Conservation (phyloP, 1,140 invertebrate genomes). For the Sitobion miscanthi region DNA sequence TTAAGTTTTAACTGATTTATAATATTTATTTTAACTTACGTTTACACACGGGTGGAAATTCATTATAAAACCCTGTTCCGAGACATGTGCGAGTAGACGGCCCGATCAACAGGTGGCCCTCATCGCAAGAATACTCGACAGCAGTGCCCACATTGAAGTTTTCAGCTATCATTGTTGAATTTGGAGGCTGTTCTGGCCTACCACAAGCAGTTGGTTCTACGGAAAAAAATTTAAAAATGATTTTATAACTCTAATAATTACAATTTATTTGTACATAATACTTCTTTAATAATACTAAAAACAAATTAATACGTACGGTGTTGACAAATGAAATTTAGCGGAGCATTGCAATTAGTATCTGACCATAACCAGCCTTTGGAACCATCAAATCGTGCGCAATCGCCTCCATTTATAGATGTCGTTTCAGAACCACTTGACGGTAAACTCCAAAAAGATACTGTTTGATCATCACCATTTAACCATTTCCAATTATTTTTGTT, state of each 20-base stretch:
- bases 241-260: background rate
- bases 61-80: conserved; percentile 91
- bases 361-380: conserved; percentile 95
- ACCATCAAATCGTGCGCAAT: conserved; percentile 90
- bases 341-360: conserved; percentile 85
- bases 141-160: conserved; percentile 83
- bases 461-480: conserved; percentile 85
- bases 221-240: conserved; percentile 4
- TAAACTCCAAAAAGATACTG: conserved; percentile 91
- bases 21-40: conserved; percentile 69
- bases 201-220: conserved; percentile 88
- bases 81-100: conserved; percentile 82
- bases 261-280: background rate
- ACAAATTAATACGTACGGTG: conserved; percentile 75
- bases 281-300: background rate
- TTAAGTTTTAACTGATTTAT: background rate
- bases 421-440: conserved; percentile 68
- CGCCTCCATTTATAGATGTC: conserved; percentile 67
- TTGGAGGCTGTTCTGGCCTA: conserved; percentile 88
- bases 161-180: conserved; percentile 81
- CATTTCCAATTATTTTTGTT: conserved; percentile 88
- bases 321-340: conserved; percentile 91
- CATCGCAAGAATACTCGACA: conserved; percentile 87
- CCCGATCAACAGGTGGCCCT: conserved; percentile 85
- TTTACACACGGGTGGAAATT: conserved; percentile 92